phyloP scores from a whole-genome alignment of 2,797 vertebrate genomes.

The Ctenopoma kingsleyae region DNA sequence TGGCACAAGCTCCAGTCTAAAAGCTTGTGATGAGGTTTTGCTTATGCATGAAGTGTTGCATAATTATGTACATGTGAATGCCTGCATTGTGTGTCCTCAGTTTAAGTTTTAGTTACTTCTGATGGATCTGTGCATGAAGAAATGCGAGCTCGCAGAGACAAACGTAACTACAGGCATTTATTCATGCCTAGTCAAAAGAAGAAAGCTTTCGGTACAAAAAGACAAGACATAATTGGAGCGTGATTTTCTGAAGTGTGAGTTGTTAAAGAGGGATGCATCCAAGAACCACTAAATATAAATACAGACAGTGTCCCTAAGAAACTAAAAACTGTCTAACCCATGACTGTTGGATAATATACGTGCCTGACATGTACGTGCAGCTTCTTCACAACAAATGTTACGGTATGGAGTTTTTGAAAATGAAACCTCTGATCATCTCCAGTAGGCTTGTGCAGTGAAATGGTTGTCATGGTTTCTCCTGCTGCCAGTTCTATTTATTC shows the following conservation, averaged over 20 bases:
- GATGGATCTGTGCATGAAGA: neutral
- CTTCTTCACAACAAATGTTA: no score
- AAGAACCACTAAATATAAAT: no score
- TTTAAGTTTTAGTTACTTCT: slow-evolving; percentile 6
- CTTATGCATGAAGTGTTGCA: neutral
- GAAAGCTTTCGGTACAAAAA: neutral
- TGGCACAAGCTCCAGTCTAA: neutral
- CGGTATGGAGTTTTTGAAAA: neutral
- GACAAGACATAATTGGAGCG: neutral
- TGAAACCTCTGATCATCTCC: neutral
- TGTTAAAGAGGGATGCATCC: no score
- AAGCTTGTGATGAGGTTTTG: neutral
- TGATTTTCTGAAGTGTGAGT: neutral
- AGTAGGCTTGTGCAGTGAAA: neutral
- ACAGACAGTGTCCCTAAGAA: no score
- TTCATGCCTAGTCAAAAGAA: neutral
- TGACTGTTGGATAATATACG: no score
- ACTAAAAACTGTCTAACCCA: no score
- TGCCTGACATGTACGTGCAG: no score
- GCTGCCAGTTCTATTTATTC: neutral
- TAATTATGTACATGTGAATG: slow-evolving; percentile 3
- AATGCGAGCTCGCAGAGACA: neutral
- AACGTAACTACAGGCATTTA: neutral
- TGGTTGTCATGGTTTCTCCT: neutral
- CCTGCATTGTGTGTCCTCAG: neutral